These are phyloP conservation scores for Solea senegalensis DNA, from an alignment of 2,113 vertebrate species.

Conservation along the genomic window DNA sequence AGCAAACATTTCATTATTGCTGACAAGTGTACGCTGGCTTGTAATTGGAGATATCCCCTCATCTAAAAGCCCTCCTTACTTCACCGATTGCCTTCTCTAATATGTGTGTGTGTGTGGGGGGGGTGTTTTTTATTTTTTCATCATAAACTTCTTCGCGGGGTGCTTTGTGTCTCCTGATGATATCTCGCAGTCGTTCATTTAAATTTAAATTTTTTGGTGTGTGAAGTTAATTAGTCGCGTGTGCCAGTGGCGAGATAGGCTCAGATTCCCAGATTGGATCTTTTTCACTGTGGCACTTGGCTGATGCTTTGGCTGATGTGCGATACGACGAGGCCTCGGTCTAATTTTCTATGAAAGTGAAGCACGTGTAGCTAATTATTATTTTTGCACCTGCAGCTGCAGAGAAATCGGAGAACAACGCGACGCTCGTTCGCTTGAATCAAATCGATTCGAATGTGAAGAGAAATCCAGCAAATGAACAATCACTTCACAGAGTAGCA, in stretches of 20 bases:
- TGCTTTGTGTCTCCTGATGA: conserved; percentile 76
- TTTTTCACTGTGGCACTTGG: conserved; percentile 61
- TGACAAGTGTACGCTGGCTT: conserved; percentile 79
- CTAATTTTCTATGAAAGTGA: conserved; percentile 37
- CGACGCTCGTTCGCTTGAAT: neutral
- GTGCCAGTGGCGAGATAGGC: conserved; percentile 68
- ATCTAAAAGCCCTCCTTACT: conserved; percentile 74
- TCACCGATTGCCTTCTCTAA: conserved; percentile 68
- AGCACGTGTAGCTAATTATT: neutral
- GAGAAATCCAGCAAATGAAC: too few species aligned
- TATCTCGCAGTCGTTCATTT: conserved; percentile 80
- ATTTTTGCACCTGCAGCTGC: neutral
- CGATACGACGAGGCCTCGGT: conserved; percentile 56
- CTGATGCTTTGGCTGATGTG: conserved; percentile 43
- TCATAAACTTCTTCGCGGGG: conserved; percentile 74
- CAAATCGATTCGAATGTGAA: too few species aligned
- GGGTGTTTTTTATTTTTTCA: conserved; percentile 63
- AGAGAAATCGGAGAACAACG: neutral
- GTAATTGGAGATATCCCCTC: conserved; percentile 81
- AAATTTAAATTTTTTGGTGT: conserved; percentile 79
- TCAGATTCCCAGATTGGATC: conserved; percentile 65
- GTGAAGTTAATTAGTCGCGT: conserved; percentile 79
- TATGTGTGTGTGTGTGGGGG: too few species aligned
- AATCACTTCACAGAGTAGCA: too few species aligned
- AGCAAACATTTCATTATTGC: conserved; percentile 83